phyloP scores from a whole-genome alignment of 2,113 vertebrate species.

The Sitta europaea region DNA sequence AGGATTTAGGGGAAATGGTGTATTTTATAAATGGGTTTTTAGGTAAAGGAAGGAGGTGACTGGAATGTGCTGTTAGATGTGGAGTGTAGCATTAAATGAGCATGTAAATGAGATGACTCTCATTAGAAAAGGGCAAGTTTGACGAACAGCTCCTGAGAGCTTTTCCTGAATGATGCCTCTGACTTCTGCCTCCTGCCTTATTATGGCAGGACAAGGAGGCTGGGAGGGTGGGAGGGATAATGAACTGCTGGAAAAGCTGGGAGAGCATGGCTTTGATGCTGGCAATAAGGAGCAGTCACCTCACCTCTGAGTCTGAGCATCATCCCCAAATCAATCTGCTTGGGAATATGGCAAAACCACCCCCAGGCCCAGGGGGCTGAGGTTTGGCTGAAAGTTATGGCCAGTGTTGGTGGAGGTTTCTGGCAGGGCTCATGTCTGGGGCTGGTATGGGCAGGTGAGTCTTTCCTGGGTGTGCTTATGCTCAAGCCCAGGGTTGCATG shows the following conservation, averaged over 20 bases:
- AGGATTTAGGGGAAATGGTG: not conserved
- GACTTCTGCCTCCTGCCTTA: not conserved
- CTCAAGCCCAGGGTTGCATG: not conserved
- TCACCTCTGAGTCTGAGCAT: not conserved
- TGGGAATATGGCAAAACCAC: not conserved
- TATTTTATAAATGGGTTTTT: not conserved
- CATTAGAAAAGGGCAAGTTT: conserved; percentile 48
- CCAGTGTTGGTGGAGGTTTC: not conserved
- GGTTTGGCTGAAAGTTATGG: not conserved
- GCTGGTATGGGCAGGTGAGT: not conserved
- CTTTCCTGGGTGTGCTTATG: not conserved
- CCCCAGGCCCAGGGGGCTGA: not conserved
- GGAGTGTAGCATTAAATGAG: not conserved
- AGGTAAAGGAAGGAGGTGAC: not conserved
- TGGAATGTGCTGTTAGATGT: not conserved
- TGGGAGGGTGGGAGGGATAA: not conserved
- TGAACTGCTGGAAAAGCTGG: not conserved
- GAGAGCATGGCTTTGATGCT: not conserved
- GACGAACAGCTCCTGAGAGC: conserved; percentile 45
- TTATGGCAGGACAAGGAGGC: not conserved
- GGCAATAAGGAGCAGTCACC: not conserved
- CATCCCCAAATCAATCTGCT: not conserved
- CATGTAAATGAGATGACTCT: conserved; percentile 48
- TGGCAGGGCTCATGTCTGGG: not conserved
- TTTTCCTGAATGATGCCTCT: conserved; percentile 21